A percentile compares a stretch with the other conserved stretches of the same genome.
Conservation (phyloP, 1,140 invertebrate genomes). For the Drosophila ambigua region DNA sequence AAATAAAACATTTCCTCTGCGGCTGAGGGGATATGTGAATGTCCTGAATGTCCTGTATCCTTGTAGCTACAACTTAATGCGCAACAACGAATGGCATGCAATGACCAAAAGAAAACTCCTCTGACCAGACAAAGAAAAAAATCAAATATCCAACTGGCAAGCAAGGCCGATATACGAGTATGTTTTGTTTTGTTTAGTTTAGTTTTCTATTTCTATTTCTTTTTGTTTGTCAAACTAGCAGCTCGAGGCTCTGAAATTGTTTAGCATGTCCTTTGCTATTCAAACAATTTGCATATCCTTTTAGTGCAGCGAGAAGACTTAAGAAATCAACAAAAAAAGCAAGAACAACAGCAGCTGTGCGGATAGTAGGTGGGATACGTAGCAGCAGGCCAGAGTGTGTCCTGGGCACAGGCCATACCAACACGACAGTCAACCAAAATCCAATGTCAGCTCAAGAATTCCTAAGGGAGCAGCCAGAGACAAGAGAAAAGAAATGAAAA, state of each 20-base stretch:
- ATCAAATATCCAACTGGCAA: constrained; percentile 25
- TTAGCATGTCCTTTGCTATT: constrained; percentile 78
- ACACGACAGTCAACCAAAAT: constrained; percentile 70
- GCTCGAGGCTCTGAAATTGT: constrained; percentile 53
- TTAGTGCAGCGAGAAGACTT: constrained; percentile 74
- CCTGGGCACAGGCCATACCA: constrained; percentile 37
- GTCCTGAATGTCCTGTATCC: constrained; percentile 30
- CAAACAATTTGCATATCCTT: constrained; percentile 83
- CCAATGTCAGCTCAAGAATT: constrained; percentile 77
- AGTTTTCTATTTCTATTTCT: constrained; percentile 27
- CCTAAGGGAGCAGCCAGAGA: background rate
- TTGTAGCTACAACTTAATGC: constrained; percentile 71
- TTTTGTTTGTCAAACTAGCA: constrained; percentile 45
- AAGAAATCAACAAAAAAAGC: constrained; percentile 58
- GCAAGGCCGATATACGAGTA: constrained; percentile 24
- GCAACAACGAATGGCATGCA: constrained; percentile 60
- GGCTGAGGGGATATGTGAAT: constrained; percentile 25
- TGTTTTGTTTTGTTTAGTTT: constrained; percentile 45
- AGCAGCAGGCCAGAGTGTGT: background rate
- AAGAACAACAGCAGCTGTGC: constrained; percentile 19
- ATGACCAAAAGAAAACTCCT: constrained; percentile 53
- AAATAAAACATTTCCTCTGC: constrained; percentile 55
- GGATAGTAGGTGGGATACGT: constrained; percentile 6
- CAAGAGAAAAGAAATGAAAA: background rate
- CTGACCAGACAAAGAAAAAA: constrained; percentile 40